phyloP scores from a whole-genome alignment of 2,113 vertebrate species.

The Poicephalus meyeri region DNA sequence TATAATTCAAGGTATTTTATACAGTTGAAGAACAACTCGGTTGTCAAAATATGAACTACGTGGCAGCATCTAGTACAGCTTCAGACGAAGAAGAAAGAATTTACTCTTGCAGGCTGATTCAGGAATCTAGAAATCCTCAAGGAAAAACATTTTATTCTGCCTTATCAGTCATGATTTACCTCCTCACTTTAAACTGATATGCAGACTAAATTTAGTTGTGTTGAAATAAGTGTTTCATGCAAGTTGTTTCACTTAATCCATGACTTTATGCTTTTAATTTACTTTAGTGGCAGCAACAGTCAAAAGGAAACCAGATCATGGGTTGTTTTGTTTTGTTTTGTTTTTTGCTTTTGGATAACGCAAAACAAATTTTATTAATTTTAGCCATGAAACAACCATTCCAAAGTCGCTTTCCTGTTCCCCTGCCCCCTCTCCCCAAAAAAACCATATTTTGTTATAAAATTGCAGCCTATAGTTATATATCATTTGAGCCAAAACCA shows the following conservation, averaged over 20 bases:
- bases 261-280: not conserved
- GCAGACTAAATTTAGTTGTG: not conserved
- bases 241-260: not conserved
- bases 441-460: not conserved
- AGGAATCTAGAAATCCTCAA: not conserved
- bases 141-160: not conserved
- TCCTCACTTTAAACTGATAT: not conserved
- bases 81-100: not conserved
- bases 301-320: not conserved
- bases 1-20: not conserved
- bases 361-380: not conserved
- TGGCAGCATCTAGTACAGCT: not conserved
- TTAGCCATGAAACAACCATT: not conserved
- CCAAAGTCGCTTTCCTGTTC: not conserved
- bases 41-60: not conserved
- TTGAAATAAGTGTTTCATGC: not conserved
- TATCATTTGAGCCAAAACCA: not conserved
- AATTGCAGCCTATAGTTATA: not conserved
- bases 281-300: not conserved
- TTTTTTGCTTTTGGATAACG: not conserved
- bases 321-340: not conserved
- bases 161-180: not conserved
- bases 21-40: not conserved
- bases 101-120: not conserved
- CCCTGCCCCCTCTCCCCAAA: fast-evolving